phyloP scores from a whole-genome alignment of 2,113 vertebrate species.

The Lathamus discolor region DNA sequence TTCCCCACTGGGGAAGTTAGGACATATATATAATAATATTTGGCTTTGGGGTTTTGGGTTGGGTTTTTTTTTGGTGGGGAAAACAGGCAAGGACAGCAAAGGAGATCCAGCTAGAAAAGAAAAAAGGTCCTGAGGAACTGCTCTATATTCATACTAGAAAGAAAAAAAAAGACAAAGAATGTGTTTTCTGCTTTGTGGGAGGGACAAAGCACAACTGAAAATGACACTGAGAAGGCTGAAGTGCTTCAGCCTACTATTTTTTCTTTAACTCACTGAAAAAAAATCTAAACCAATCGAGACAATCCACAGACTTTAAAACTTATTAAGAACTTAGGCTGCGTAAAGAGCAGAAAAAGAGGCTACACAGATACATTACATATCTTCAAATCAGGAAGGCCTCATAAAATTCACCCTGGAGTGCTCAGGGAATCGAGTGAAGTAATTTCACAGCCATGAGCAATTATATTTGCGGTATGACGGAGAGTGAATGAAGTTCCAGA shows the following conservation, averaged over 20 bases:
- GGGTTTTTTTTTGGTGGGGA: neutral
- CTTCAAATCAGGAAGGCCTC: neutral
- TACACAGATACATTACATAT: neutral
- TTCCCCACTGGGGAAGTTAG: neutral
- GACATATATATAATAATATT: neutral
- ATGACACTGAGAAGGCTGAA: neutral
- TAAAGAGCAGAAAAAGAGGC: neutral
- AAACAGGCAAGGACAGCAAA: neutral
- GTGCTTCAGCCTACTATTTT: neutral
- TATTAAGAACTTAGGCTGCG: neutral
- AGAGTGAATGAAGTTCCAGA: neutral
- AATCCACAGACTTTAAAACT: neutral
- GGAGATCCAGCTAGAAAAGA: neutral
- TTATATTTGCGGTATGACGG: neutral
- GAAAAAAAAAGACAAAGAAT: neutral
- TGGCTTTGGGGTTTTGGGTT: neutral
- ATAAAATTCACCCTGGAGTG: neutral
- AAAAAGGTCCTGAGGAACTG: neutral
- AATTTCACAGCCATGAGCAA: slow-evolving; percentile 12
- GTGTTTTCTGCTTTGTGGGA: neutral
- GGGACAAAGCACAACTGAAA: neutral
- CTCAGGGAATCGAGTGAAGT: neutral
- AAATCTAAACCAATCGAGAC: neutral
- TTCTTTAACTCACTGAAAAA: neutral
- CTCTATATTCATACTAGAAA: neutral